Base-by-base conservation (phyloP, 1,140 invertebrate genomes). In the Piezodorus guildinii region DNA sequence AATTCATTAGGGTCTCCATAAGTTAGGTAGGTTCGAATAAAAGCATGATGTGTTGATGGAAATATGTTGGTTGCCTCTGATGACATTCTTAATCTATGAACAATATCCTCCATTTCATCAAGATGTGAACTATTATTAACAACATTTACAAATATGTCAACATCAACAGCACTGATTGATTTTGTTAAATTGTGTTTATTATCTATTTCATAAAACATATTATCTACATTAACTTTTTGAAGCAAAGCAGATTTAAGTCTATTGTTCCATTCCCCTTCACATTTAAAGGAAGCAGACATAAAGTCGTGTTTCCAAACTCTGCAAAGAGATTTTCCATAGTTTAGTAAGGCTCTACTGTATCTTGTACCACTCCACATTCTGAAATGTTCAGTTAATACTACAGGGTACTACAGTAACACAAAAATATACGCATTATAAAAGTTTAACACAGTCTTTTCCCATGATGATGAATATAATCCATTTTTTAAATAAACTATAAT, bases 11-110 rank as follows among this genome's bases (percentile, higher is more conserved):
- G 68, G 65, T 81, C 75, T 0, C 78, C 76, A 69, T 76, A 74
- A 45, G 84, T 74, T 0, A 93, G 67, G 51, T 85, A 83, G 63
- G 80, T 78, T 67, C 88, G 75, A 45, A 92, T 78, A 39, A 88
- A 79, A 23, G 90, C 90, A 77, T 94, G 87, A 70, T 82, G 79
- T 8, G 91, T 94, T 0, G 91, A 94, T 10, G 85, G 81, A 16
- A 91, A 73, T 0, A 81, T 83, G 67, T 84, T 83, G 0, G 77
- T 72, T 2, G 89, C 82, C 70, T 86, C 83, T 44, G 81, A 76
- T 15, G 83, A 85, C 60, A 83, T 73, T 67, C 91, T 74, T 17
- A 93, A 76, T 73, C 84, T 86, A 68, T 85, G 77, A 5, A 88
- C 66, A 16, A 90, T 69, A 71, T 84, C 81, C 61, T 84, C 76